phyloP scores from a whole-genome alignment of 2,797 vertebrate species.

The Poecile montanus region DNA sequence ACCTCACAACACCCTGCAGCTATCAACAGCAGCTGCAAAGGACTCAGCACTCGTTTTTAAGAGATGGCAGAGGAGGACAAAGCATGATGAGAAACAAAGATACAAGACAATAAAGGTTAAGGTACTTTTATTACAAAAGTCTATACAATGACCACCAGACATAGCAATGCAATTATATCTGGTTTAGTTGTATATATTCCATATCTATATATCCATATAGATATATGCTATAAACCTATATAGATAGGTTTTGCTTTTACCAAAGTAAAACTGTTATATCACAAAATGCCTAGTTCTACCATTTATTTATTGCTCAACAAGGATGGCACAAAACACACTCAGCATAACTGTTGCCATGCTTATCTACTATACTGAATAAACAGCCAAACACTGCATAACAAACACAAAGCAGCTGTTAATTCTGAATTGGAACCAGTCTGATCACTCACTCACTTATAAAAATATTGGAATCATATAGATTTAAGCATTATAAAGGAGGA shows the following conservation, averaged over 20 bases:
- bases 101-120: slow-evolving; percentile 74
- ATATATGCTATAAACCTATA: slow-evolving; percentile 45
- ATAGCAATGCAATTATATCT: slow-evolving; percentile 78
- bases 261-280: slow-evolving; percentile 78
- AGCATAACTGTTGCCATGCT: slow-evolving; percentile 86
- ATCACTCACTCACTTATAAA: slow-evolving; percentile 84
- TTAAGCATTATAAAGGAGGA: slow-evolving; percentile 85
- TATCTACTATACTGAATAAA: slow-evolving; percentile 82
- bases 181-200: slow-evolving; percentile 73
- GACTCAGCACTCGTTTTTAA: not conserved
- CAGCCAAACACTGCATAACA: slow-evolving; percentile 77
- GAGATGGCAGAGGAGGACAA: not conserved
- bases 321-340: slow-evolving; percentile 88
- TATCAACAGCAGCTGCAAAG: not conserved
- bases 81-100: slow-evolving; percentile 39
- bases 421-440: slow-evolving; percentile 82
- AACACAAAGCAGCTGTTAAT: slow-evolving; percentile 84
- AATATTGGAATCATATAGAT: slow-evolving; percentile 87
- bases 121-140: slow-evolving; percentile 84
- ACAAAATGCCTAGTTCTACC: slow-evolving; percentile 77
- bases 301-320: slow-evolving; percentile 87
- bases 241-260: slow-evolving; percentile 72
- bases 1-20: not conserved
- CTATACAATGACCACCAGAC: slow-evolving; percentile 81
- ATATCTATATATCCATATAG: slow-evolving; percentile 79